Evolutionary conservation across 2,113 vertebrate species (phyloP).

Genomic region (Daphoenositta chrysoptera): DNA sequence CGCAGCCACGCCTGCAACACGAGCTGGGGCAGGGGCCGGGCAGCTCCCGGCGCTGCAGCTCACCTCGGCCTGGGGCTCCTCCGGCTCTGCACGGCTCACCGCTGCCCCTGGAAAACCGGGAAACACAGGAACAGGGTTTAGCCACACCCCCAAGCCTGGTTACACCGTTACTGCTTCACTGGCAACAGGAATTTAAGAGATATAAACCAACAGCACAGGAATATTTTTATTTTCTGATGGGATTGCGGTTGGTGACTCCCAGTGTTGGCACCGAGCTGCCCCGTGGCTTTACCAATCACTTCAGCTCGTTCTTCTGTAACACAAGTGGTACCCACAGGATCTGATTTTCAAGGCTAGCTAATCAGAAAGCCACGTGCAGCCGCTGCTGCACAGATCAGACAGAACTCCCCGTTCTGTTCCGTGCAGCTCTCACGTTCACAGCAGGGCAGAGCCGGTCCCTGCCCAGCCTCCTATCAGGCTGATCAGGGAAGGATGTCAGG

Average conservation of each 20-base stretch:
- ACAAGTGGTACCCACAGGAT: background rate
- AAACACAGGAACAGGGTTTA: accelerated
- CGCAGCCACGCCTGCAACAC: conserved; percentile 64
- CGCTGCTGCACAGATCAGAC: background rate
- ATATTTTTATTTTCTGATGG: accelerated
- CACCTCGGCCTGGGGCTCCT: background rate
- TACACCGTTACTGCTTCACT: accelerated
- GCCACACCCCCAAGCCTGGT: accelerated
- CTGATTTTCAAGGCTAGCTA: background rate
- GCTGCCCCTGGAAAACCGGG: background rate
- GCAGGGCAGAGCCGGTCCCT: background rate
- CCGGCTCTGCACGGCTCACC: background rate
- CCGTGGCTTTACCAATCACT: background rate
- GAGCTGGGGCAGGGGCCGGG: conserved; percentile 46
- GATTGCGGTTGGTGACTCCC: accelerated
- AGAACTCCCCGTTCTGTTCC: accelerated
- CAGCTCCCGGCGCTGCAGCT: background rate
- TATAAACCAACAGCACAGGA: accelerated
- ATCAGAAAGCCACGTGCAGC: accelerated
- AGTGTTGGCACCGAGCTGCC: background rate
- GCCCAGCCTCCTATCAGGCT: accelerated
- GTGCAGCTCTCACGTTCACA: accelerated
- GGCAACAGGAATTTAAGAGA: accelerated
- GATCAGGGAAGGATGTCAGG: conserved; percentile 13
- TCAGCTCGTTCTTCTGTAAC: accelerated